Percentiles rank a stretch among this genome's conserved stretches.
These are phyloP conservation scores for Passer montanus DNA, from an alignment of 2,113 vertebrate species.

Conservation along the genomic window DNA sequence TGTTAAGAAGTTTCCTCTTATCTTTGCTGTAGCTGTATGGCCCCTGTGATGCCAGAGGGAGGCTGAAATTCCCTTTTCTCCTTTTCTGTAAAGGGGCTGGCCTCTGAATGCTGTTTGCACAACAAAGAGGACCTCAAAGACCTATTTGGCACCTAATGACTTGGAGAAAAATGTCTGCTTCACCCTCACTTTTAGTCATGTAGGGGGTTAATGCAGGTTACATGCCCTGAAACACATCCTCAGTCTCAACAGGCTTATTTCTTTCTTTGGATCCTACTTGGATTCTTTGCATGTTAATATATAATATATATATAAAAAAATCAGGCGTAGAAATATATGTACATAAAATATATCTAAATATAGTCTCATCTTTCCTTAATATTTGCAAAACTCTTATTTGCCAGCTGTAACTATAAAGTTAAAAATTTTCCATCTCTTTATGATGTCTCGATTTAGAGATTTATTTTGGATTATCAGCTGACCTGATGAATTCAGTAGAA, in stretches of 20 bases:
- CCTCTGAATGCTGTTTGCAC: background rate
- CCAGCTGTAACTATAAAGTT: background rate
- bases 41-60: background rate
- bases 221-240: background rate
- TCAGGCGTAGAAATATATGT: background rate
- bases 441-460: background rate
- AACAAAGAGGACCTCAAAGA: background rate
- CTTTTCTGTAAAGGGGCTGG: background rate
- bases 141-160: background rate
- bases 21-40: background rate
- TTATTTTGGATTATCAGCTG: background rate
- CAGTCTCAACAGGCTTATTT: background rate
- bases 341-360: background rate
- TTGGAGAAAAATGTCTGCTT: background rate
- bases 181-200: background rate
- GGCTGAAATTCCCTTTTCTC: background rate
- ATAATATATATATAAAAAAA: background rate
- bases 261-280: background rate
- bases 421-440: background rate
- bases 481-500: background rate
- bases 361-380: background rate
- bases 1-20: constrained; percentile 2
- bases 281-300: background rate
- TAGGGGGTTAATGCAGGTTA: background rate
- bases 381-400: background rate